phyloP scores from a whole-genome alignment of 2,888 invertebrate genomes.

The Phania funesta region DNA sequence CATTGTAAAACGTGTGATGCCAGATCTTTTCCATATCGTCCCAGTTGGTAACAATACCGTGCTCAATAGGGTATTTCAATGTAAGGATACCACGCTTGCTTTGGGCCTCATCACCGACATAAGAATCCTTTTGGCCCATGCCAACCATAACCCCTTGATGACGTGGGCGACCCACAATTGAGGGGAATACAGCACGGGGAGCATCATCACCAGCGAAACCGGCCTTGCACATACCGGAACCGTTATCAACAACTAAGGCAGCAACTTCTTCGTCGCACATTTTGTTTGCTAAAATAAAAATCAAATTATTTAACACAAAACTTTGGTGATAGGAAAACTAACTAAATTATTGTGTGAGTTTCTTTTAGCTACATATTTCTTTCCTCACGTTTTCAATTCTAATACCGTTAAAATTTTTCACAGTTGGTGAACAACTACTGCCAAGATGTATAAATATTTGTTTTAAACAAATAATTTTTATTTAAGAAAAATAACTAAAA shows the following conservation, averaged over 20 bases:
- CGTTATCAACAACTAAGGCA: conserved; percentile 94
- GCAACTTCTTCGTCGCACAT: conserved; percentile 99
- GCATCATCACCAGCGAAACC: conserved; percentile 95
- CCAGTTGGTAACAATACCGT: conserved; percentile 99
- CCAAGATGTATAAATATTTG: conserved; percentile 62
- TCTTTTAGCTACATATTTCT: too few species aligned
- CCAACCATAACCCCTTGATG: conserved; percentile 95
- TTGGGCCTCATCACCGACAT: conserved; percentile 93
- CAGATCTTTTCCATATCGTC: conserved; percentile 99
- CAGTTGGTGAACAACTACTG: background rate
- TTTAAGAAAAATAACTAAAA: background rate
- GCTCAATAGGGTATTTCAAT: conserved; percentile 97
- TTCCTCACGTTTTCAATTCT: background rate
- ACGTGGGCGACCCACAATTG: conserved; percentile 93
- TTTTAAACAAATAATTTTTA: conserved; percentile 63
- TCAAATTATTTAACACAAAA: background rate
- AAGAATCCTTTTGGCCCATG: conserved; percentile 95
- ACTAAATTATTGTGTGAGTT: background rate
- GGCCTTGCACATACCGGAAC: conserved; percentile 97
- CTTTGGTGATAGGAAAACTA: background rate
- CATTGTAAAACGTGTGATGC: conserved; percentile 99
- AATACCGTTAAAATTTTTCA: conserved; percentile 12
- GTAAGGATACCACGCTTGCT: conserved; percentile 94
- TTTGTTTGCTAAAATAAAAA: conserved; percentile 80
- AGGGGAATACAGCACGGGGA: conserved; percentile 93